Percentiles rank a stretch among this genome's conserved stretches.
Evolutionary conservation across 1,140 invertebrate genomes (phyloP).

Genomic region (Rhyacophila brunnea): DNA sequence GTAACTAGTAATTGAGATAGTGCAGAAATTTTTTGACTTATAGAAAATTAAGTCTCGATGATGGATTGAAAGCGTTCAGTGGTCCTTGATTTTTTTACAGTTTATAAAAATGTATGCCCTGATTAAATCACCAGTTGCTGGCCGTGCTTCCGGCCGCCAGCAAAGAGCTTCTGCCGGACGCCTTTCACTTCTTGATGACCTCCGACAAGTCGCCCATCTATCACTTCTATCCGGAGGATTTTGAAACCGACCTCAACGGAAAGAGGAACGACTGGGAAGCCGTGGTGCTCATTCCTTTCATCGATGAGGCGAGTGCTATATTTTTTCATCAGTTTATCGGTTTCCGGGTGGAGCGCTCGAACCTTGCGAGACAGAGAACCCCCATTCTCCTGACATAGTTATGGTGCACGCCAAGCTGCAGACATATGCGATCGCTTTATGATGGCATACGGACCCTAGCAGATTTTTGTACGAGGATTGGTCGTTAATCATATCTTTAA

Average conservation of each 20-base stretch:
- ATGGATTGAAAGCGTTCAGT: not conserved
- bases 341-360: too few relatives aligned
- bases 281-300: slow-evolving; percentile 95
- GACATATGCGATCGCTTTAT: too few relatives aligned
- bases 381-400: too few relatives aligned
- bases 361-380: too few relatives aligned
- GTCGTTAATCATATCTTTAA: too few relatives aligned
- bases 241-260: slow-evolving; percentile 88
- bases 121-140: slow-evolving; percentile 61
- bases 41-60: not conserved
- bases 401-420: too few relatives aligned
- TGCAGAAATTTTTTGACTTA: too few relatives aligned
- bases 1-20: not conserved
- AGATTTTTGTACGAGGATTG: too few relatives aligned
- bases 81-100: slow-evolving; percentile 4
- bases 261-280: slow-evolving; percentile 98
- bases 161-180: slow-evolving; percentile 73
- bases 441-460: too few relatives aligned
- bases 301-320: slow-evolving; percentile 82
- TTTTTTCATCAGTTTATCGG: too few relatives aligned
- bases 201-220: slow-evolving; percentile 79
- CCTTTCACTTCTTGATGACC: slow-evolving; percentile 83
- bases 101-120: not conserved
- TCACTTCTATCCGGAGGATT: slow-evolving; percentile 87
- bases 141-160: slow-evolving; percentile 89